Evolutionary conservation across 2,113 vertebrate genomes (phyloP), one percentile per base, ranked within the genome.

Genomic region (Charina bottae): DNA sequence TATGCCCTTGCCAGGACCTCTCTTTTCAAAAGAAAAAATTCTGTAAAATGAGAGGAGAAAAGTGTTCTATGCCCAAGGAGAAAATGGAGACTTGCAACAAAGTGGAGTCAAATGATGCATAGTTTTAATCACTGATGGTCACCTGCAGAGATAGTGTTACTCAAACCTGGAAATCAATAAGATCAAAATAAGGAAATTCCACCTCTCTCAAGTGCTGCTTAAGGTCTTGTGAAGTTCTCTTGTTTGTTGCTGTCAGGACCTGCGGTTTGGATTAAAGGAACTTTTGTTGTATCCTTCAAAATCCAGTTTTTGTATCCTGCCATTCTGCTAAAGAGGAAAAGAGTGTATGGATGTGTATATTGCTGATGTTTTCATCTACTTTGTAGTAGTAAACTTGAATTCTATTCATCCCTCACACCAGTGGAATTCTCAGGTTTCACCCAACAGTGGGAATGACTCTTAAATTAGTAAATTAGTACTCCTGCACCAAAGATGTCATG

Each of bases 1-100:
- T 97, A 95, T 96, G 95, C 94, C 96, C 55, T 85, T 95, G 94
- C 96, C 95, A 96, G 94, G 87, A 88, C 93, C 92, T 11, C 23
- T 84, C 72, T 78, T 92, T 96, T 95, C 95, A 95, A 97, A 96
- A 94, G 96, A 96, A 96, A 95, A 92, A 91, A 93, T 46, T 60
- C 91, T 93, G 94, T 90, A 88, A 10, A 93, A 49, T 91, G 89
- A 92, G 91, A 89, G 90, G 84, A 90, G 88, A 96, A 92, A 93
- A 93, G 92, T 87, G 88, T 87, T 90, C 93, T 87, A 26, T 94
- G 92, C 72, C 90, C 55, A 62, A 92, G 0, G 17, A 94, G 93
- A 86, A 89, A 93, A 55, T 60, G 2, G 26, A 85, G 12, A 0
- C 26, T 91, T 68, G 0, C 0, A 42, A 42, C 19, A 5, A 5